Base-by-base conservation (phyloP, 1,140 invertebrate genomes). In the Leptopilina clavipes region DNA sequence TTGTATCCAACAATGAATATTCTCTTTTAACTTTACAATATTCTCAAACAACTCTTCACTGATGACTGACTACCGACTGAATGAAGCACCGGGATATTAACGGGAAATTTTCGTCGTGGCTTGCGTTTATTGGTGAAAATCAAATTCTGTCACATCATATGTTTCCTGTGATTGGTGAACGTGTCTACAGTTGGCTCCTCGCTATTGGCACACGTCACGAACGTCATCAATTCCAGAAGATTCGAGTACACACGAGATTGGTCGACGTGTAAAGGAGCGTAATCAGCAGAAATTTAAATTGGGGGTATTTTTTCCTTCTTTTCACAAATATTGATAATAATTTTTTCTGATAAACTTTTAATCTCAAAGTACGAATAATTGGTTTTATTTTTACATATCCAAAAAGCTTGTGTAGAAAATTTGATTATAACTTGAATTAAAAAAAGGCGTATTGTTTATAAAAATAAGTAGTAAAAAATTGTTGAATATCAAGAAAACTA, bases 201-300 rank as follows among this genome's bases (percentile, higher is more conserved):
- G 12, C 77, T 56, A 92, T 92, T 92, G 92, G 92, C 89, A 91
- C 92, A 93, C 91, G 92, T 92, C 79, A 78, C 76, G 71, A 65
- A 48, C 71, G 45, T 56, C 10, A 59, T 74, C 74, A 25, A 12
- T 84, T 83, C 84, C 77, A 81, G 84, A 87, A 87, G 74, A 76
- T 87, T 87, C 85, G 81, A 73, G 77, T 75, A 40, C 8, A 12
- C 14, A 31, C 12, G 6, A 11, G 76, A 85, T 83, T 84, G 81
- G 80, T 45, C 44, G 40, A 70, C n/a, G 25, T 5, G 3, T 44
- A 5, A 22, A 71, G 72, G 17, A 17, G 11, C 54, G 76, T 79
- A 81, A 71, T 25, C 72, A 43, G 76, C 45, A 77, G 77, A 82
- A 82, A 78, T 70, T 81, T 79, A 74, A 71, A 22, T 71, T 40